phyloP scores from a whole-genome alignment of 2,888 invertebrate species.

The Philopedon plagiatum region DNA sequence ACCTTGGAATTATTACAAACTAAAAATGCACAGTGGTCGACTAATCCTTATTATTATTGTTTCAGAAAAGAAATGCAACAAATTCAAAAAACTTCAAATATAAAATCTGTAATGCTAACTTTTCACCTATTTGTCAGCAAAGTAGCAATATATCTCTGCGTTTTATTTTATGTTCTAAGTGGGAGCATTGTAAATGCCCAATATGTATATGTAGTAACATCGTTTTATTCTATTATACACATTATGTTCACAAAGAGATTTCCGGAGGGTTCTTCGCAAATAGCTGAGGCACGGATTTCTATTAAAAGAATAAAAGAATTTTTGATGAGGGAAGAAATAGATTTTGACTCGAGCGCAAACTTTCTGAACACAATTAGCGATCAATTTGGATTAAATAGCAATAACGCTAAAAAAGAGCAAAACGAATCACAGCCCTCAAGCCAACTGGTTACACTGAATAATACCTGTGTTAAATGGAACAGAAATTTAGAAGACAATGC shows the following conservation, averaged over 20 bases:
- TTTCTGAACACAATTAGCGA: constrained; percentile 1
- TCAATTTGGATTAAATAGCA: neutral
- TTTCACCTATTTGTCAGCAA: constrained; percentile 84
- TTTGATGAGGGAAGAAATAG: constrained; percentile 67
- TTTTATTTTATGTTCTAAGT: constrained; percentile 81
- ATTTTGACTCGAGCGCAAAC: constrained; percentile 35
- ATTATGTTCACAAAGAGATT: constrained; percentile 76
- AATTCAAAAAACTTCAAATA: constrained; percentile 75
- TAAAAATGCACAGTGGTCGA: too few relatives aligned
- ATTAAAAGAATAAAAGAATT: constrained; percentile 71
- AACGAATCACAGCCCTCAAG: neutral
- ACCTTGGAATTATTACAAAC: too few relatives aligned
- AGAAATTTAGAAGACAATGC: constrained; percentile 59
- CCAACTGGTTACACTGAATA: constrained; percentile 51
- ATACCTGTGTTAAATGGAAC: constrained; percentile 79
- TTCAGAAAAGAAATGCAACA: constrained; percentile 78
- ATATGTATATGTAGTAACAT: constrained; percentile 81
- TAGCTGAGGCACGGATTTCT: constrained; percentile 74
- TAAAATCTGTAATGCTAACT: constrained; percentile 76
- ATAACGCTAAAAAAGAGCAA: neutral
- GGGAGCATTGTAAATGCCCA: constrained; percentile 72
- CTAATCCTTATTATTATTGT: too few relatives aligned
- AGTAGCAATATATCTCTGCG: constrained; percentile 85
- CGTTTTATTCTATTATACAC: constrained; percentile 82
- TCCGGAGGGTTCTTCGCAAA: constrained; percentile 75